Evolutionary conservation across 2,797 vertebrate species (phyloP).

Genomic region (Scomberomorus guttatus): DNA sequence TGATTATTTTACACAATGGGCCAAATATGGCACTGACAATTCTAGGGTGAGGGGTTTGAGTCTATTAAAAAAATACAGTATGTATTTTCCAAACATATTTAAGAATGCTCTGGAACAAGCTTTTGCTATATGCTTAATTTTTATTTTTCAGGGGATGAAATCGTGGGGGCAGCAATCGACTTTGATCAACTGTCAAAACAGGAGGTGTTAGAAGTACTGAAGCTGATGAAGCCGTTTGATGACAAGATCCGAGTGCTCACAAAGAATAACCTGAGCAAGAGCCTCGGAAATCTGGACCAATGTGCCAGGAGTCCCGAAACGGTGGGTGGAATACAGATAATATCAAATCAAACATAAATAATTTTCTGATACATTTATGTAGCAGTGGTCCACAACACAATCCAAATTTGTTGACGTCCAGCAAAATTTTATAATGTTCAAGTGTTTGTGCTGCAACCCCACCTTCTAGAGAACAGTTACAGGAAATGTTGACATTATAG

Average conservation of each 20-base stretch:
- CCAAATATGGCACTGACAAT: background rate
- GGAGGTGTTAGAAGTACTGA: slow-evolving; percentile 81
- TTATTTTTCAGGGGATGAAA: slow-evolving; percentile 82
- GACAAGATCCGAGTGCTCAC: slow-evolving; percentile 79
- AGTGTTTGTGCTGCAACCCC: background rate
- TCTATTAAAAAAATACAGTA: background rate
- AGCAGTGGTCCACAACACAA: background rate
- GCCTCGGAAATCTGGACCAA: slow-evolving; percentile 74
- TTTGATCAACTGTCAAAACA: slow-evolving; percentile 84
- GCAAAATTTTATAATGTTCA: background rate
- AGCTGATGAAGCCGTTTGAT: slow-evolving; percentile 83
- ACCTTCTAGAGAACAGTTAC: background rate
- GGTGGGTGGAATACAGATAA: slow-evolving; percentile 70
- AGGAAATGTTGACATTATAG: background rate
- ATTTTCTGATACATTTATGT: background rate
- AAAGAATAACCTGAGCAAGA: slow-evolving; percentile 74
- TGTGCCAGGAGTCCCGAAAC: slow-evolving; percentile 67
- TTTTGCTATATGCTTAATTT: background rate
- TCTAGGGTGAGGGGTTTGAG: background rate
- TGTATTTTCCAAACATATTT: too few relatives aligned
- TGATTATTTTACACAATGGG: background rate
- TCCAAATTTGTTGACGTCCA: background rate
- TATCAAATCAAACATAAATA: background rate
- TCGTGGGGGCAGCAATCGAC: slow-evolving; percentile 83
- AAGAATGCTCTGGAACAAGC: background rate